A percentile compares a stretch with the other conserved stretches of the same genome.
Evolutionary conservation across 2,797 vertebrate species (phyloP).

Genomic region (Diplodus sargus): DNA sequence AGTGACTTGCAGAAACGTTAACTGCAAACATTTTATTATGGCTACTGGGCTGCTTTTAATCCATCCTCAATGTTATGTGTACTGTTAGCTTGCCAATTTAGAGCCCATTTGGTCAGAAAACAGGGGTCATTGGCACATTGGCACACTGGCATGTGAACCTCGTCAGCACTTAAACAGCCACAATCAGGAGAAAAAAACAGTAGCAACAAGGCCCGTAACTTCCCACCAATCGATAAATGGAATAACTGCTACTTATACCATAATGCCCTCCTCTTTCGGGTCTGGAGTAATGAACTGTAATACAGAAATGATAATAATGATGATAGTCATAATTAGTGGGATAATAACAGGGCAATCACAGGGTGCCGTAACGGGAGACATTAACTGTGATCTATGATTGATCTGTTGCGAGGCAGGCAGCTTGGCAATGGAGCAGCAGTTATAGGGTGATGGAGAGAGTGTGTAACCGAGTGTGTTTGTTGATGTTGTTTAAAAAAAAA

Average conservation of each 20-base stretch:
- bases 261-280: slow-evolving; percentile 68
- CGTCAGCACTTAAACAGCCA: slow-evolving; percentile 53
- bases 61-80: slow-evolving; percentile 42
- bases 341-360: slow-evolving; percentile 76
- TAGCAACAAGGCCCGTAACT: slow-evolving; percentile 51
- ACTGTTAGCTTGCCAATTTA: slow-evolving; percentile 53
- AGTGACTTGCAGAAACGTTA: no score
- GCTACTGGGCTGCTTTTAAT: slow-evolving; percentile 8
- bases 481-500: slow-evolving; percentile 1
- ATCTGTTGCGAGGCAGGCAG: slow-evolving; percentile 67
- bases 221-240: slow-evolving; percentile 66
- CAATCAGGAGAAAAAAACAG: slow-evolving; percentile 44
- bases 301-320: slow-evolving; percentile 83
- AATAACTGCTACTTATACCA: slow-evolving; percentile 73
- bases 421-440: slow-evolving; percentile 59
- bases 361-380: slow-evolving; percentile 74
- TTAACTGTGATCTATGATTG: slow-evolving; percentile 78
- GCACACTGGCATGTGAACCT: slow-evolving; percentile 37
- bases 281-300: slow-evolving; percentile 81
- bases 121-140: slow-evolving; percentile 13
- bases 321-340: slow-evolving; percentile 78
- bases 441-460: slow-evolving; percentile 21
- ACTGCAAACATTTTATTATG: no score
- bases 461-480: slow-evolving; percentile 19
- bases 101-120: slow-evolving; percentile 44